These are phyloP conservation scores for Casuarius casuarius DNA, from an alignment of 2,113 vertebrate genomes.

Conservation along the genomic window DNA sequence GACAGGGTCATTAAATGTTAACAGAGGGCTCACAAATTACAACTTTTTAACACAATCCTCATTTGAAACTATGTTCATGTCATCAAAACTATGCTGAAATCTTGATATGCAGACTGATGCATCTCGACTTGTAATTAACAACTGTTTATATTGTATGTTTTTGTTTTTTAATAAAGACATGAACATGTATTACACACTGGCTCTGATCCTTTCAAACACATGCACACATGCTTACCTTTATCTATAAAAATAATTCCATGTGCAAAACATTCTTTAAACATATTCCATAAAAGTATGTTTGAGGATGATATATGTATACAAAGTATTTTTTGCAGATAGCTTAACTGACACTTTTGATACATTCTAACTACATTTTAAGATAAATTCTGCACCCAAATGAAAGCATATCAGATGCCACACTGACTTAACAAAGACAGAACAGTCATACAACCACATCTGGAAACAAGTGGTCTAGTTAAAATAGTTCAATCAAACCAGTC, in stretches of 20 bases:
- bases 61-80: constrained; percentile 46
- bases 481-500: background rate
- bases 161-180: background rate
- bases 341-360: constrained; percentile 49
- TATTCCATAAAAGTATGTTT: background rate
- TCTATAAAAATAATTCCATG: background rate
- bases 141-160: background rate
- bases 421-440: background rate
- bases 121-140: background rate
- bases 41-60: constrained; percentile 68
- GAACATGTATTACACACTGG: background rate
- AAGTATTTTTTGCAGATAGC: constrained; percentile 11
- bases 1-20: constrained; percentile 82
- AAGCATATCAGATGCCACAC: background rate
- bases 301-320: background rate
- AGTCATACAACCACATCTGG: constrained; percentile 27
- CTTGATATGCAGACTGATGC: background rate
- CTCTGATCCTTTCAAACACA: background rate
- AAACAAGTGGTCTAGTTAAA: constrained; percentile 19
- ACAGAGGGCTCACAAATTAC: constrained; percentile 77
- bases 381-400: constrained; percentile 6
- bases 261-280: background rate
- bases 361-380: constrained; percentile 14
- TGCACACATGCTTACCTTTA: background rate
- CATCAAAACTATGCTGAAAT: constrained; percentile 15